Conservation (phyloP, 64 coral and sea anemone genomes). For the Hydrozoanthus tunicans region DNA sequence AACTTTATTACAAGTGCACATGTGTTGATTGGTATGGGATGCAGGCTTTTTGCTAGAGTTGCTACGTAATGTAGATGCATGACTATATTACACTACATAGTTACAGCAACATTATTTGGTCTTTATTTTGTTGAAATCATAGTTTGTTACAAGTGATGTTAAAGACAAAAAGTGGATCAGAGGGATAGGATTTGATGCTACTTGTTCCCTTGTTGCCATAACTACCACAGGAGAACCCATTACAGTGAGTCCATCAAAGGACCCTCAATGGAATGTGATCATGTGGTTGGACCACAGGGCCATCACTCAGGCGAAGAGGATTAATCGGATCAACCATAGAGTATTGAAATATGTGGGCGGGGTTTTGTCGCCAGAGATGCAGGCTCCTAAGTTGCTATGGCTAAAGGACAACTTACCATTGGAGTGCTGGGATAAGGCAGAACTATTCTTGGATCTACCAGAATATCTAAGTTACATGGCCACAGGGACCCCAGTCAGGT, state of each 20-base stretch:
- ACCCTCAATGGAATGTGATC: conserved; percentile 74
- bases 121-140: not conserved
- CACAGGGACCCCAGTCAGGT: conserved; percentile 79
- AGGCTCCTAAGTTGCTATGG: conserved; percentile 93
- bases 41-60: too few relatives aligned
- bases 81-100: too few relatives aligned
- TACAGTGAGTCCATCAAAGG: conserved; percentile 69
- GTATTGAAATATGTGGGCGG: conserved; percentile 91
- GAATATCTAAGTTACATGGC: conserved; percentile 89
- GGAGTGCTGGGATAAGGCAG: conserved; percentile 71
- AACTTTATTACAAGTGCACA: too few relatives aligned
- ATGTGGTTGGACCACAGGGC: conserved; percentile 97
- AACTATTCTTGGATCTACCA: conserved; percentile 84
- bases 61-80: not conserved
- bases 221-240: conserved; percentile 46
- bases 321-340: conserved; percentile 74
- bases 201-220: conserved; percentile 86
- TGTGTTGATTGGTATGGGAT: too few relatives aligned
- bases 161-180: conserved; percentile 45
- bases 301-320: conserved; percentile 65
- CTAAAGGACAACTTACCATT: conserved; percentile 73
- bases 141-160: conserved; percentile 24
- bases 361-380: conserved; percentile 86
- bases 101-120: too few relatives aligned
- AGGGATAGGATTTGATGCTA: conserved; percentile 98